Evolutionary conservation across 2,797 vertebrate genomes (phyloP).

Genomic region (Hemitrygon akajei): DNA sequence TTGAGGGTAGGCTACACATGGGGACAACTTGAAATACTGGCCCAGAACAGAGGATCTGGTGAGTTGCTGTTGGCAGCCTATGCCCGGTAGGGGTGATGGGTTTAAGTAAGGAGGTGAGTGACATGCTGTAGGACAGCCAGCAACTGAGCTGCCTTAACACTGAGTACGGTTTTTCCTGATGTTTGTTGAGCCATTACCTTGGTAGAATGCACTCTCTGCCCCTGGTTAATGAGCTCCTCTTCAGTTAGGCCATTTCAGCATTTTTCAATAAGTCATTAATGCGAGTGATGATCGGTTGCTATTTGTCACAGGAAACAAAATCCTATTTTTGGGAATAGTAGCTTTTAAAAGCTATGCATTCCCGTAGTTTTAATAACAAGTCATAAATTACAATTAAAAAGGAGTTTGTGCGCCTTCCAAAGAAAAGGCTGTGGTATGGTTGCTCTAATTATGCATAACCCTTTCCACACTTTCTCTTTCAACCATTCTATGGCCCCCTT

Average conservation of each 20-base stretch:
- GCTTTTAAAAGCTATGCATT: not conserved
- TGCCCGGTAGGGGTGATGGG: too few relatives aligned
- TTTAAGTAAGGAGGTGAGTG: too few relatives aligned
- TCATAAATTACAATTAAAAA: not conserved
- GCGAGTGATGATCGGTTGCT: not conserved
- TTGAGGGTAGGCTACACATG: too few relatives aligned
- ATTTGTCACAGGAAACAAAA: constrained; percentile 22
- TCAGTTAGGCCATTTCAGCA: not conserved
- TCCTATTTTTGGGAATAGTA: not conserved
- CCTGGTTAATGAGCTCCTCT: not conserved
- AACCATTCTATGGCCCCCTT: not conserved
- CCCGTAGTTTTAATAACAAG: not conserved
- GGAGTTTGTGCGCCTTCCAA: not conserved
- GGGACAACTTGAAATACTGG: too few relatives aligned
- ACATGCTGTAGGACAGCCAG: too few relatives aligned
- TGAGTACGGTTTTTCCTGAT: not conserved
- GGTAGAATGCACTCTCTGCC: not conserved
- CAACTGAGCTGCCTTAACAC: too few relatives aligned
- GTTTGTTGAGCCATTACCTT: not conserved
- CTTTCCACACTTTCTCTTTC: not conserved
- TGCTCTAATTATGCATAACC: not conserved
- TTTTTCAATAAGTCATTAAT: not conserved
- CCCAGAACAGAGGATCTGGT: too few relatives aligned
- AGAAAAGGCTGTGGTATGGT: not conserved
- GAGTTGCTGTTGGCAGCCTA: too few relatives aligned